Evolutionary conservation across 2,113 vertebrate species (phyloP).

Genomic region (Pelecanus crispus): DNA sequence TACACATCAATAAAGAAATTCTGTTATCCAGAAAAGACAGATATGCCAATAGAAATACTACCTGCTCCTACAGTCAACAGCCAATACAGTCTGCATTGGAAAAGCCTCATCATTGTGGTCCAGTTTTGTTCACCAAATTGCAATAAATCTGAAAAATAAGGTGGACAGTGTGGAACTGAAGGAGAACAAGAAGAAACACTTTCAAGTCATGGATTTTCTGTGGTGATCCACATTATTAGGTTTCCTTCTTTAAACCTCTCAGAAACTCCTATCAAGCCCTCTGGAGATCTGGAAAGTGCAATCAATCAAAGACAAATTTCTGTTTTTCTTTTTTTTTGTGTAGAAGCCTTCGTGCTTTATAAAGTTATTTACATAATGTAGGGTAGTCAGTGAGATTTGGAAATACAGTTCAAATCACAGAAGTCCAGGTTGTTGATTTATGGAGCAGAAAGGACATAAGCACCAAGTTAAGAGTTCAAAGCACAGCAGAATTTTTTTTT

Average conservation of each 20-base stretch:
- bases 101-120: neutral
- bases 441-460: neutral
- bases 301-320: neutral
- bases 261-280: neutral
- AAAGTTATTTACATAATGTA: neutral
- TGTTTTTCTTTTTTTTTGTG: neutral
- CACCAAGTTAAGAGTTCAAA: constrained; percentile 1
- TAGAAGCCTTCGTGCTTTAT: neutral
- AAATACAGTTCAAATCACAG: neutral
- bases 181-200: neutral
- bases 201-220: neutral
- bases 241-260: neutral
- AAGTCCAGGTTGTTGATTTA: constrained; percentile 15
- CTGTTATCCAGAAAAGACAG: neutral
- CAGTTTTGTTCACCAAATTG: neutral
- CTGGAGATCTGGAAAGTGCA: neutral
- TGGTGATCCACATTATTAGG: neutral
- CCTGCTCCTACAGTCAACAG: neutral
- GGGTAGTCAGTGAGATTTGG: neutral
- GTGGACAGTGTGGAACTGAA: neutral
- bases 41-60: neutral
- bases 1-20: neutral
- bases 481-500: neutral
- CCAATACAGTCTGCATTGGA: neutral
- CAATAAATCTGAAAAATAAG: neutral